Conservation (phyloP, 2,113 vertebrate genomes). For the Halichoerus grypus region DNA sequence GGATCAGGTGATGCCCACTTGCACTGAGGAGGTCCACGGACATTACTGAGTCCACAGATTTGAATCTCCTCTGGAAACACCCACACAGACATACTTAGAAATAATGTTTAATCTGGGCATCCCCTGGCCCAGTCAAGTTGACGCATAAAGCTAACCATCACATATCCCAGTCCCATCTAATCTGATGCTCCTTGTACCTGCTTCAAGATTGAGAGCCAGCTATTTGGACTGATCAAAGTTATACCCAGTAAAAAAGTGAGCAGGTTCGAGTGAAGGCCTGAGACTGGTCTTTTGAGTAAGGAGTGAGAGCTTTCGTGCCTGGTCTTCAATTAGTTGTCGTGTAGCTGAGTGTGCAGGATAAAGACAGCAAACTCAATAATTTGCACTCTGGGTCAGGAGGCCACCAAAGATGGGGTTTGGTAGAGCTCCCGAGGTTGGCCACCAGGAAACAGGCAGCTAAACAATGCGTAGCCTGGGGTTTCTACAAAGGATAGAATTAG, state of each 20-base stretch:
- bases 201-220: background rate
- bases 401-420: background rate
- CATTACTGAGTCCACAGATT: background rate
- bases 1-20: background rate
- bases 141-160: background rate
- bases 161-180: background rate
- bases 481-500: background rate
- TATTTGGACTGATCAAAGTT: background rate
- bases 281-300: background rate
- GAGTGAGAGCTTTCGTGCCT: background rate
- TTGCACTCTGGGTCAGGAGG: background rate
- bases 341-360: background rate
- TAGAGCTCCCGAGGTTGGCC: background rate
- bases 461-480: background rate
- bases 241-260: background rate
- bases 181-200: background rate
- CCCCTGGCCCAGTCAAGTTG: background rate
- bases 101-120: background rate
- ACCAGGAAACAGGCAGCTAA: background rate
- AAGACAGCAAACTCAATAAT: background rate
- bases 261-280: background rate
- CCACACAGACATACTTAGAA: background rate
- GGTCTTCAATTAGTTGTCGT: background rate
- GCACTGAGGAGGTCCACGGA: background rate
- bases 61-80: background rate